Percentiles rank a stretch among this genome's conserved stretches.
Conservation (phyloP, 2,797 vertebrate genomes). For the Cephalopachus bancanus region DNA sequence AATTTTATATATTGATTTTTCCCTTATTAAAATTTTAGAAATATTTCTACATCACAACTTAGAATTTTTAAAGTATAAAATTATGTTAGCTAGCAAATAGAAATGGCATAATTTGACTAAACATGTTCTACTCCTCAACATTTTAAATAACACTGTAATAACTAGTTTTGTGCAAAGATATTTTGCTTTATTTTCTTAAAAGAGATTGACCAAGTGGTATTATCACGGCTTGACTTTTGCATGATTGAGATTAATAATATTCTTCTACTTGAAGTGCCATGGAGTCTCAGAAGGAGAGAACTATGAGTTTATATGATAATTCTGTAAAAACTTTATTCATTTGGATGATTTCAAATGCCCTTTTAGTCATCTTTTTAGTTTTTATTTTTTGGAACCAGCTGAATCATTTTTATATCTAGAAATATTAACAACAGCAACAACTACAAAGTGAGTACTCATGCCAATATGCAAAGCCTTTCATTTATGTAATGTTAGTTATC, state of each 20-base stretch:
- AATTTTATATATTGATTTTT: constrained; percentile 20
- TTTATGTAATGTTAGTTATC: neutral
- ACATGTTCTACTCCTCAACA: neutral
- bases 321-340: constrained; percentile 39
- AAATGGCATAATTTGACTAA: neutral
- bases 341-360: constrained; percentile 52
- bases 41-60: neutral
- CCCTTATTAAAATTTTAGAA: constrained; percentile 10
- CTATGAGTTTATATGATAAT: constrained; percentile 17
- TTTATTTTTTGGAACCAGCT: constrained; percentile 3
- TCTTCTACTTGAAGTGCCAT: constrained; percentile 25
- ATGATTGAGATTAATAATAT: constrained; percentile 55
- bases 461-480: neutral
- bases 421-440: neutral
- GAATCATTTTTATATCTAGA: constrained; percentile 20
- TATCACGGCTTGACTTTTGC: constrained; percentile 47
- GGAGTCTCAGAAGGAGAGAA: constrained; percentile 28
- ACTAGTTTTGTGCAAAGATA: constrained; percentile 47
- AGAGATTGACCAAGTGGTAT: constrained; percentile 36
- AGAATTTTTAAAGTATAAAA: constrained; percentile 31
- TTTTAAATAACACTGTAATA: constrained; percentile 58
- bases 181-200: constrained; percentile 64
- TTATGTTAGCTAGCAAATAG: constrained; percentile 19
- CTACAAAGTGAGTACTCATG: neutral
- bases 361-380: constrained; percentile 43